A percentile compares a stretch with the other conserved stretches of the same genome.
Evolutionary conservation across 2,113 vertebrate species (phyloP).

Genomic region (Rana temporaria): DNA sequence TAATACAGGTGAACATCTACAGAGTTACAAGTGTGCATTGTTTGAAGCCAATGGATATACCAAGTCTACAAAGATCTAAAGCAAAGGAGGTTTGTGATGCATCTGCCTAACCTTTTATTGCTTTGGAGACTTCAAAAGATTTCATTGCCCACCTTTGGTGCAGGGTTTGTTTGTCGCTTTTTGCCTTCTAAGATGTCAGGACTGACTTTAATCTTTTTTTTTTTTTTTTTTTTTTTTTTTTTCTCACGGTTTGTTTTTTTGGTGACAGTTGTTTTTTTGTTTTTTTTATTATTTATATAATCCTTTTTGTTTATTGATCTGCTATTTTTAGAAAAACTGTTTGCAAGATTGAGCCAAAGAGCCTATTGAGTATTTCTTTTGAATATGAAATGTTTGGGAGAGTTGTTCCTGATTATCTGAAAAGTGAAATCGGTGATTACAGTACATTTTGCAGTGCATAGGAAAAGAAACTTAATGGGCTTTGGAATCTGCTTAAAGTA

Average conservation of each 20-base stretch:
- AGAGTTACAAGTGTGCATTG: not conserved
- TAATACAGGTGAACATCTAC: slow-evolving; percentile 1
- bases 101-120: not conserved
- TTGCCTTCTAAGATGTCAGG: not conserved
- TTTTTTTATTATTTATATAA: not conserved
- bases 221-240: not conserved
- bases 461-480: too few species aligned
- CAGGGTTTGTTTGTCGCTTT: not conserved
- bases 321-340: too few species aligned
- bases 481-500: too few species aligned
- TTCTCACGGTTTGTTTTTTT: not conserved
- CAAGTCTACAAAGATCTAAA: not conserved
- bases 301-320: not conserved
- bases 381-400: too few species aligned
- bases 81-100: not conserved
- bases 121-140: slow-evolving; percentile 3
- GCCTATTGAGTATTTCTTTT: not conserved
- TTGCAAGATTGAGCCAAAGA: not conserved
- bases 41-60: slow-evolving; percentile 3
- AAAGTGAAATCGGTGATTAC: too few species aligned
- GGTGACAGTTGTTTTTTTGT: not conserved
- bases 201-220: not conserved
- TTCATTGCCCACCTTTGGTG: slow-evolving; percentile 20
- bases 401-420: too few species aligned
- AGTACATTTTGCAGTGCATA: too few species aligned